Conservation (phyloP, 2,888 invertebrate genomes). For the Calameuta idolon region DNA sequence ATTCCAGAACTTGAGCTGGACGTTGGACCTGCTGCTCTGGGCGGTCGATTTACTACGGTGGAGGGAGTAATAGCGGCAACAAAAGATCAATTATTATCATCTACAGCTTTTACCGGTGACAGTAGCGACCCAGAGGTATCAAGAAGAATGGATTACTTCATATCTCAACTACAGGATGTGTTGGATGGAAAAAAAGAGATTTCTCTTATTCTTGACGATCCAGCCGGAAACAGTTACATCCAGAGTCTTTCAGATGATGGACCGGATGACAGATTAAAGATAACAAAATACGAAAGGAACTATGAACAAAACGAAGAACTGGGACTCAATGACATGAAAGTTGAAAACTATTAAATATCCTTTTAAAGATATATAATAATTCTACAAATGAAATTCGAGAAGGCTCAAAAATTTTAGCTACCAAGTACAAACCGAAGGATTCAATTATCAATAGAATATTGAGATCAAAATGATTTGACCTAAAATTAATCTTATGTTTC, state of each 20-base stretch:
- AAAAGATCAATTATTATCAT: constrained; percentile 78
- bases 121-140: constrained; percentile 73
- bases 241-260: constrained; percentile 80
- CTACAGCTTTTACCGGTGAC: constrained; percentile 79
- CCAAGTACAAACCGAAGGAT: not conserved
- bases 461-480: not conserved
- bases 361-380: not conserved
- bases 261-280: constrained; percentile 78
- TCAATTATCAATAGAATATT: not conserved
- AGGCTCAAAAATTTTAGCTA: not conserved
- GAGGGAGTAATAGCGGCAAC: constrained; percentile 89
- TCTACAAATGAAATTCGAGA: not conserved
- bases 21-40: constrained; percentile 86
- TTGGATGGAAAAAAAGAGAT: constrained; percentile 73
- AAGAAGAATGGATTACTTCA: constrained; percentile 73
- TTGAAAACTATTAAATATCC: constrained; percentile 78
- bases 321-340: constrained; percentile 96
- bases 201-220: constrained; percentile 92
- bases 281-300: constrained; percentile 83
- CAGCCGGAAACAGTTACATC: constrained; percentile 97
- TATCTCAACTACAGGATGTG: constrained; percentile 76
- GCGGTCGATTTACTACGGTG: constrained; percentile 94
- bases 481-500: not conserved
- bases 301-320: constrained; percentile 95
- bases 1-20: constrained; percentile 92